These are phyloP conservation scores for Pterois miles DNA, from an alignment of 2,797 vertebrate species.

Conservation along the genomic window DNA sequence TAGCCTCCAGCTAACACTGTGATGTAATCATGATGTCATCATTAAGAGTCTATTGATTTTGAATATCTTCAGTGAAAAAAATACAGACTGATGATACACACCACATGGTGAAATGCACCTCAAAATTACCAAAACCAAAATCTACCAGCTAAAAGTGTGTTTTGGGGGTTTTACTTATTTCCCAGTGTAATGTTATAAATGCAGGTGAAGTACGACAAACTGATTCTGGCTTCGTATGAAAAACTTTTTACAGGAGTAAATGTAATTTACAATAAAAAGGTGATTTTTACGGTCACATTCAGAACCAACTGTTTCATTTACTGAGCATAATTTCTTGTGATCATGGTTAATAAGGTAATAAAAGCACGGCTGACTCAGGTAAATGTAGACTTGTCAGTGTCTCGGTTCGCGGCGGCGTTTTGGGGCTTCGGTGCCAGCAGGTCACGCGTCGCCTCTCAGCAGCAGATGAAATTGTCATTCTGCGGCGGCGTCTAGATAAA, in stretches of 20 bases:
- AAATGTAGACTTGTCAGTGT: too few relatives aligned
- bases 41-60: too few relatives aligned
- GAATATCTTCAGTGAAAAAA: too few relatives aligned
- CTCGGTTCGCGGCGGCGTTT: too few relatives aligned
- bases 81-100: too few relatives aligned
- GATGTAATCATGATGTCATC: too few relatives aligned
- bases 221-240: not conserved
- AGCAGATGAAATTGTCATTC: slow-evolving; percentile 27
- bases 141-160: too few relatives aligned
- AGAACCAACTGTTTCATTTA: not conserved
- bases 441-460: not conserved
- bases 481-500: slow-evolving; percentile 7
- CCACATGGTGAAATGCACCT: too few relatives aligned
- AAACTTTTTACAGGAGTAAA: not conserved
- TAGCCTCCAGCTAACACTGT: too few relatives aligned
- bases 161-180: too few relatives aligned
- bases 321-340: not conserved
- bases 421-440: too few relatives aligned
- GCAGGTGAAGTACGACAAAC: not conserved
- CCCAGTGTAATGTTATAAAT: not conserved
- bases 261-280: not conserved
- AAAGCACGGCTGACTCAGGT: not conserved
- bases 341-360: not conserved
- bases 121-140: too few relatives aligned
- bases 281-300: not conserved